These are phyloP conservation scores for Podarcis muralis DNA, from an alignment of 2,113 vertebrate genomes.

Conservation along the genomic window DNA sequence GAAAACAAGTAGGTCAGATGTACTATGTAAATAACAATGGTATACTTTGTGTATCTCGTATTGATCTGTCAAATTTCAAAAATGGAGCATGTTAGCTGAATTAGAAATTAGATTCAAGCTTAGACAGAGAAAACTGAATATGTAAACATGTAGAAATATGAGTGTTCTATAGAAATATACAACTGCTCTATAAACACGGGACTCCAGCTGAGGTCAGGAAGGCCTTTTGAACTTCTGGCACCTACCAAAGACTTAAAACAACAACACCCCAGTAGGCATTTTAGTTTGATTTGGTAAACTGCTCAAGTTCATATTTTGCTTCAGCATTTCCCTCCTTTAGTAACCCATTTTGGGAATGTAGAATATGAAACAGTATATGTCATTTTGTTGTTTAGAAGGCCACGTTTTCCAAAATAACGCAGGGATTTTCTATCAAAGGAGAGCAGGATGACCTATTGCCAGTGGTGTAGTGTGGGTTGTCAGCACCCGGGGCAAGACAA, in stretches of 20 bases:
- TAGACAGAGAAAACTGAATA: neutral
- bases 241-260: no score
- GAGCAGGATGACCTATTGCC: neutral
- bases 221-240: no score
- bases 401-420: neutral
- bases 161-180: rapidly evolving
- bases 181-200: neutral
- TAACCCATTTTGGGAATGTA: neutral
- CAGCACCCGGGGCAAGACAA: no score
- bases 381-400: neutral
- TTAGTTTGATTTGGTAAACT: neutral
- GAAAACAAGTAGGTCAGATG: neutral
- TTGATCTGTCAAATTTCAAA: neutral
- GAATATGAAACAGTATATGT: neutral
- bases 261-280: neutral
- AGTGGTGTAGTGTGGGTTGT: no score
- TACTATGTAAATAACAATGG: neutral
- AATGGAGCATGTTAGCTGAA: neutral
- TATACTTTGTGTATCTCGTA: neutral
- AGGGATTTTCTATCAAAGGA: neutral
- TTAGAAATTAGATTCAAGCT: neutral
- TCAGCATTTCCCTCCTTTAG: neutral
- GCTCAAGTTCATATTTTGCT: neutral
- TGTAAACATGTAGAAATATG: neutral
- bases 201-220: neutral